Evolutionary conservation across 2,113 vertebrate species (phyloP), one percentile per base, ranked within the genome.

Genomic region (Eptatretus burgeri): DNA sequence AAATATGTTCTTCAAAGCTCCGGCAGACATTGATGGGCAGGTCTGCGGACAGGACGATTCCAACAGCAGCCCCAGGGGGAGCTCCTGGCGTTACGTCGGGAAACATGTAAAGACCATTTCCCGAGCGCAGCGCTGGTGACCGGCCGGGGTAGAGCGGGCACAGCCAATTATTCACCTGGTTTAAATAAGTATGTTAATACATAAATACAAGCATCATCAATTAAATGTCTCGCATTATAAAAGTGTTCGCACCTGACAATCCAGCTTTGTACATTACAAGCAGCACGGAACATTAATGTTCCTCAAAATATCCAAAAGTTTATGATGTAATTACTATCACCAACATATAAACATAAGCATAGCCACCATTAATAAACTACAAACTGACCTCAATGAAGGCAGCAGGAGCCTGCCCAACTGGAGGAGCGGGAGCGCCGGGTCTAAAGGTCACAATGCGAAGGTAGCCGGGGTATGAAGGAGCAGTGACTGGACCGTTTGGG

Each of bases 91-190:
- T 86, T 62, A 84, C 72, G 72, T 96, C 82, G 2, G 91, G 89
- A 66, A 98, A 98, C 86, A 98, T 94, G 70, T 84, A 98, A 68
- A 89, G 87, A 5, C 89, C 91, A 0, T 76, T 82, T 67, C 70
- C 84, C 69, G 86, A 96, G 66, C 84, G 81, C 64, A 98, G 70
- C 66, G 84, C 83, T 1, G 88, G 87, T 20, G 86, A 91, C 67
- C 84, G 76, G 63, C 72, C 73, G 65, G 76, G 71, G 80, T 94
- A 84, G 14, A 98, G 79, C 7, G 86, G 88, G 68, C 86, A 95
- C 1, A 93, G 64, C 91, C 91, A 98, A 74, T 89, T 84, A 71
- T 84, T 93, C 68, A 98, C 89, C 91, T 98, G 71, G 17, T 51
- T 5, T 53, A 27, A 18, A n/a, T 63, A 69, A 66, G 51, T 52